Evolutionary conservation across 2,797 vertebrate genomes (phyloP).

Genomic region (Champsocephalus esox): DNA sequence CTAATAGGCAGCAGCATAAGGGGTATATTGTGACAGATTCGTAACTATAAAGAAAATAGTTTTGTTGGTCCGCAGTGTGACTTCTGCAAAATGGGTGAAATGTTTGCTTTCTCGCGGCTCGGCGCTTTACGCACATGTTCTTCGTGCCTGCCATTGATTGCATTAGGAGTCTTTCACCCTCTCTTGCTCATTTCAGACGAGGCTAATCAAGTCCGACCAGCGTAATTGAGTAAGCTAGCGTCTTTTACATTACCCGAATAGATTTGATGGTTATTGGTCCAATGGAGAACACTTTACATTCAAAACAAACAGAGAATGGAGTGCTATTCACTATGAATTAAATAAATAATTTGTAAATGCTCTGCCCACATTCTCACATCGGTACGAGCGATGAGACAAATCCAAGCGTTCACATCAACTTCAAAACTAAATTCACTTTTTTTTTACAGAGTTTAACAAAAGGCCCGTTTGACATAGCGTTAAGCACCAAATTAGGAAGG

Average conservation of each 20-base stretch:
- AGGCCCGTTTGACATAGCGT: constrained; percentile 26
- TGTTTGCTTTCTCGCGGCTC: constrained; percentile 35
- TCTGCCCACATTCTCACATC: constrained; percentile 15
- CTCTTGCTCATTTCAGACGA: constrained; percentile 37
- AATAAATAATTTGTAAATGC: constrained; percentile 9
- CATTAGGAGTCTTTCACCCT: constrained; percentile 26
- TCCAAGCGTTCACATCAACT: constrained; percentile 21
- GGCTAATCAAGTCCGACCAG: constrained; percentile 35
- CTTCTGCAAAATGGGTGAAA: constrained; percentile 32
- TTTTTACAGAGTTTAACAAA: constrained; percentile 4
- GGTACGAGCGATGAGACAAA: constrained; percentile 22
- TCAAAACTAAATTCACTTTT: constrained; percentile 13
- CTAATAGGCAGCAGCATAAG: constrained; percentile 41
- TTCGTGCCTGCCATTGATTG: constrained; percentile 25
- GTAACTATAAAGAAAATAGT: constrained; percentile 29
- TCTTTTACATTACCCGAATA: constrained; percentile 22
- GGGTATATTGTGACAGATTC: constrained; percentile 27
- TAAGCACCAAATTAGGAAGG: constrained; percentile 44
- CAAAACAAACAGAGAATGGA: constrained; percentile 5
- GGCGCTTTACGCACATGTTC: constrained; percentile 4
- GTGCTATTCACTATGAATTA: constrained; percentile 12
- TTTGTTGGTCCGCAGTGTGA: constrained; percentile 15
- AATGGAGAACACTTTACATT: constrained; percentile 23
- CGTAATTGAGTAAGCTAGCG: constrained; percentile 30
- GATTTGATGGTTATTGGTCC: constrained; percentile 42